phyloP scores from a whole-genome alignment of 2,797 vertebrate species.

The Vipera ursinii region DNA sequence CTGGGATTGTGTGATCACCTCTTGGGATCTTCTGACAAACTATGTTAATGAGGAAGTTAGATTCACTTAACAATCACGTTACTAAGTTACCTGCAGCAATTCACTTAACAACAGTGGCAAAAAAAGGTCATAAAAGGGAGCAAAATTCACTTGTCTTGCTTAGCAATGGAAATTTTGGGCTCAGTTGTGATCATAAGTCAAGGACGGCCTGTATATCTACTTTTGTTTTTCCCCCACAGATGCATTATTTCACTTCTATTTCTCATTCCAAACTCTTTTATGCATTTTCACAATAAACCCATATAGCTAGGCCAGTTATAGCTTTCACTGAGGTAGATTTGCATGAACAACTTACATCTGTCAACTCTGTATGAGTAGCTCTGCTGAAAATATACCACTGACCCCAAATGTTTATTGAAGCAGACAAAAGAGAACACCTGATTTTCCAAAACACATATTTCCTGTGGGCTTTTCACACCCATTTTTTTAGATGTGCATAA shows the following conservation, averaged over 20 bases:
- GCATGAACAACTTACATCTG: not conserved
- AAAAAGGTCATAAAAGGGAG: not conserved
- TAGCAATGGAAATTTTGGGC: not conserved
- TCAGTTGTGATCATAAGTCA: not conserved
- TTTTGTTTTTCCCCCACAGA: constrained; percentile 24
- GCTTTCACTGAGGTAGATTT: not conserved
- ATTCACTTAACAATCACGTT: not conserved
- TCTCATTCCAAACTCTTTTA: not conserved
- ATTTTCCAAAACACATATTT: not conserved
- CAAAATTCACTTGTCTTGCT: not conserved
- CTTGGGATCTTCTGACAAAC: not conserved
- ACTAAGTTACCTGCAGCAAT: not conserved
- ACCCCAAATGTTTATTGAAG: not conserved
- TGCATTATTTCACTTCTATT: not conserved
- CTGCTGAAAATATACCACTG: not conserved
- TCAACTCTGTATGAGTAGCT: not conserved
- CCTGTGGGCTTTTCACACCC: not conserved
- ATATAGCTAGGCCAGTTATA: not conserved
- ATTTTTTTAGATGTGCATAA: not conserved
- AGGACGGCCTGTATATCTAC: not conserved
- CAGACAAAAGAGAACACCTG: not conserved
- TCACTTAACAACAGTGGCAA: not conserved
- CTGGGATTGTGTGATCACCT: not conserved
- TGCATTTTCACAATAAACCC: not conserved
- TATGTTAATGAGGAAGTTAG: not conserved